A percentile compares a stretch with the other conserved stretches of the same genome.
Evolutionary conservation across 2,113 vertebrate species (phyloP).

Genomic region (Typhlomys cinereus): DNA sequence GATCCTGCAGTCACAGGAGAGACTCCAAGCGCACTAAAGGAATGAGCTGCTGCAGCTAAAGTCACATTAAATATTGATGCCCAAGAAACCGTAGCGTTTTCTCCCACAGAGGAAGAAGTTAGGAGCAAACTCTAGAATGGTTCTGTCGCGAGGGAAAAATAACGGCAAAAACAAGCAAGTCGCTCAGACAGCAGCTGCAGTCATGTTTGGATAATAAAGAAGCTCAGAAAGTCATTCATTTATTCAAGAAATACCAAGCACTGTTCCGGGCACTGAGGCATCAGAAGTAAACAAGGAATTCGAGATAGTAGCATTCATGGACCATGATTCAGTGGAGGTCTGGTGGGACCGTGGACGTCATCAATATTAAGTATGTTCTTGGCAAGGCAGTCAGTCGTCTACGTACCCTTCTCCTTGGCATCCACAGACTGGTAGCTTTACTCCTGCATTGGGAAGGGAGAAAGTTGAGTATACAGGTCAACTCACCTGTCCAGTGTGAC

Average conservation of each 20-base stretch:
- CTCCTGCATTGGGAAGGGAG: background rate
- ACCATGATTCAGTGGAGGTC: background rate
- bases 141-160: background rate
- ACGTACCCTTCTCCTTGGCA: background rate
- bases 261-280: background rate
- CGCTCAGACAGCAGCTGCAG: background rate
- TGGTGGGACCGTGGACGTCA: background rate
- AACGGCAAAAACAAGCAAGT: background rate
- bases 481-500: background rate
- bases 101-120: constrained; percentile 56
- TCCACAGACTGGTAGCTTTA: background rate
- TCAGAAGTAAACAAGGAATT: background rate
- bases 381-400: background rate
- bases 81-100: constrained; percentile 60
- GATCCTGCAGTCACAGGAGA: background rate
- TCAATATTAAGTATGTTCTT: background rate
- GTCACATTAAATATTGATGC: constrained; percentile 62
- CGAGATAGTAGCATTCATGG: constrained; percentile 46
- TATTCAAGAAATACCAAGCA: background rate
- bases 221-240: background rate
- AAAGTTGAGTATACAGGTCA: background rate
- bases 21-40: constrained; percentile 23
- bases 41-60: constrained; percentile 39
- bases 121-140: constrained; percentile 24
- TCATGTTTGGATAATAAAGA: background rate